Base-by-base conservation (phyloP, 2,888 invertebrate species). In the Lasioglossum zephyrum region DNA sequence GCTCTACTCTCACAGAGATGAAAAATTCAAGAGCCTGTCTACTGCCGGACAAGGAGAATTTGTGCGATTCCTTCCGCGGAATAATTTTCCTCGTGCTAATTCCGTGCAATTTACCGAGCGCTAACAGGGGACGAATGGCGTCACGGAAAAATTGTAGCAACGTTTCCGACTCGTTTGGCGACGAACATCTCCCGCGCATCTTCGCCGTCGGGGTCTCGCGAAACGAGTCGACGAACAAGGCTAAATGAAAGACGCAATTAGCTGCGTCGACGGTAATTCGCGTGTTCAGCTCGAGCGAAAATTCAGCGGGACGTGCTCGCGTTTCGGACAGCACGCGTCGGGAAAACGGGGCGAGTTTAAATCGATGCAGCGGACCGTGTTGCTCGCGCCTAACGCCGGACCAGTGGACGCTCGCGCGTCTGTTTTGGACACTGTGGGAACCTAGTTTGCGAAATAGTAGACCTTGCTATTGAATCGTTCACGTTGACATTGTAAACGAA, bases 101-200 rank as follows among this genome's bases (percentile, higher is more conserved):
- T 31, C 31, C 13, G 26, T 88, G 85, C 81, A 79, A 88, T 88
- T 87, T 49, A 53, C 53, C 53, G 53, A 8, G 22, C 8, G 53
- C n/a, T 41, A 11, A 18, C 69, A 1, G 11, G 22, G 39, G 11
- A n/a, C 22, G 36, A 2, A 31, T 22, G 11, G 11, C 69, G 39
- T 22, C 22, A 1, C 22, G 69, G 69, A 69, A 39, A 41, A 69
- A 69, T 39, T 39, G 22, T 11, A 2, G 4, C 11, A 18, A 22
- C 9, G 69, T 22, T 9, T 1, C 16, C 22, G 36, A 39, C 18
- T 36, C 39, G 66, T 39, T 69, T 9, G 63, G 31, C 76, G n/a
- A 39, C 63, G 63, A n/a, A 31, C 31, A 31, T 31, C 31, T 16
- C 16, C 6, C 60, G 9, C n/a, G 39, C 63, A 36, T 39, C 47